Base-by-base conservation (phyloP, 2,113 vertebrate species). In the Sceloporus undulatus region DNA sequence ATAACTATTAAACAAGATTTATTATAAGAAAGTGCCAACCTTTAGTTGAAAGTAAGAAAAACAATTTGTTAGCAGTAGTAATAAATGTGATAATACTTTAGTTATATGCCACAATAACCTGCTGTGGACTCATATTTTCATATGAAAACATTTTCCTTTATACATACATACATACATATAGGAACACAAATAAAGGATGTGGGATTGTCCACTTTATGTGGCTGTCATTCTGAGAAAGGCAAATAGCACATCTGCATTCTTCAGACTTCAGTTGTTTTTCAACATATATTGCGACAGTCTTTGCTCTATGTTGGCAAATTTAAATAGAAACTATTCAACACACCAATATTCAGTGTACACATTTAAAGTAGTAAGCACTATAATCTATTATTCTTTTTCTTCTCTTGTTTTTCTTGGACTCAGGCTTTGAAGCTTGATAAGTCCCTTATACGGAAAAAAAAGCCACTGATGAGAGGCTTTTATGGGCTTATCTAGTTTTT, bases 361-460 rank as follows among this genome's bases (percentile, higher is more conserved):
- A 82, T n/a, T 68, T 13, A 40, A 29, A 54, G 84, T 54, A 82
- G 88, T 85, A 85, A 84, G 10, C 11, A 85, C 62, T 34, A 42
- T 40, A 85, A 85, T 9, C 70, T 18, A 77, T 38, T 52, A 18
- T 11, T 75, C 76, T 38, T 27, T 81, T 75, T 75, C 77, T 25
- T 34, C n/a, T 59, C 14, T 29, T 66, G 16, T 13, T 74, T 66
- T 52, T 42, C 76, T 38, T 78, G 52, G n/a, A 75, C 54, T 79
- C 82, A 71, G 3, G 78, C 23, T 59, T 79, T 34, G 38, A 27
- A 59, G 19, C 13, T 42, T 79, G 38, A 29, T 71, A 42, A 13
- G n/a, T 11, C 66, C 13, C 25, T 2, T 29, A 21, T 62, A 38
- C 10, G n/a, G 56, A 48, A 6, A 7, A 48, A 80, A 6, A 70